Base-by-base conservation (phyloP, 2,113 vertebrate species). In the Acrocephalus arundinaceus region DNA sequence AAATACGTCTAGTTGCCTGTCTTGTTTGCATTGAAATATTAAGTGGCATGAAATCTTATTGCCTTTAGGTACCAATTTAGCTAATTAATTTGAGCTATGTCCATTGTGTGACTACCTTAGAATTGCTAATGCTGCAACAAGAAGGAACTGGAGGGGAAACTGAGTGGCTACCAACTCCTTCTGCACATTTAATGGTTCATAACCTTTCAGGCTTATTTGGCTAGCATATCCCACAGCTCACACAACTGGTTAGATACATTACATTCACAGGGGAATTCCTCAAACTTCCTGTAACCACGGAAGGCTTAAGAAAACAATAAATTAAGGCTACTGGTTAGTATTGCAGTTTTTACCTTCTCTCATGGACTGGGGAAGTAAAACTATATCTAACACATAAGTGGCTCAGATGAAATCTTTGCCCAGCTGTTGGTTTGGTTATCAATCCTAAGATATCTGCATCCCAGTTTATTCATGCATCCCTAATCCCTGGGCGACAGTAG, bases 11-110 rank as follows among this genome's bases (percentile, higher is more conserved):
- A 94, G 66, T 13, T 81, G 67, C 41, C 31, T 84, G 49, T 52
- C 85, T 87, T 35, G 73, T 85, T 89, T 89, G 86, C 80, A 89
- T 51, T 80, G 87, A 94, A 96, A 89, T 87, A 92, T 79, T 84
- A 96, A 97, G 68, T 68, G 70, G 70, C 31, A 80, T 76, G 88
- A 94, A 89, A 65, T 39, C 73, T 94, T 89, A 90, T 3, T 63
- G 57, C 45, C 74, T 94, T 67, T 79, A 91, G 85, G 87, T 85
- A 91, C 72, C 72, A 90, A 94, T 92, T 95, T 89, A 93, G 51
- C 59, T 96, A 96, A 95, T 96, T 95, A 93, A 97, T 80, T 24
- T 92, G 85, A 94, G 74, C 46, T 90, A 52, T 21, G 74, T 72
- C 92, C 86, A 71, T 15, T 59, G 68, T 49, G 68, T 67, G 67